phyloP scores from a whole-genome alignment of 1,140 invertebrate genomes.

The Drosophila nigromelanica region DNA sequence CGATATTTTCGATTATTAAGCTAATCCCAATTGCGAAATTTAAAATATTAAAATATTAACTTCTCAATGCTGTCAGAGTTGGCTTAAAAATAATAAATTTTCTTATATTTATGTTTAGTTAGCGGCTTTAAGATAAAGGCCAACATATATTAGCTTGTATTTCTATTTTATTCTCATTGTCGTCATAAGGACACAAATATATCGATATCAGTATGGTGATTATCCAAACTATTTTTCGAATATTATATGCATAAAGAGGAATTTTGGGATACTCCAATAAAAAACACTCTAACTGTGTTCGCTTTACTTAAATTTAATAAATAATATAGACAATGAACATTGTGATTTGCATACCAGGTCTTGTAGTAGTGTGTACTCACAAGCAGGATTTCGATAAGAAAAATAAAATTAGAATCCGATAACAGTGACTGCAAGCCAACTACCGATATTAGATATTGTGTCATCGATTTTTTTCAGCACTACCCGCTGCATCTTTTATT shows the following conservation, averaged over 20 bases:
- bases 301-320: neutral
- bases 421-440: neutral
- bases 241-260: too few species aligned
- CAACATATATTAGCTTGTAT: too few species aligned
- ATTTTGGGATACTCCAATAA: too few species aligned
- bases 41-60: neutral
- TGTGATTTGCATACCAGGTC: neutral
- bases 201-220: too few species aligned
- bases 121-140: too few species aligned
- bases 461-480: slow-evolving; percentile 32
- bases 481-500: slow-evolving; percentile 64
- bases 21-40: neutral
- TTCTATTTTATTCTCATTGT: too few species aligned
- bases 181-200: too few species aligned
- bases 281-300: too few species aligned
- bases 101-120: neutral
- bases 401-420: neutral
- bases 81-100: neutral
- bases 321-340: neutral
- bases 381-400: neutral
- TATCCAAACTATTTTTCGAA: too few species aligned
- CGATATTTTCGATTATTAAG: slow-evolving; percentile 13
- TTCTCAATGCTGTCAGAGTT: neutral
- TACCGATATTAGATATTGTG: neutral
- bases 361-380: neutral